A percentile compares a stretch with the other conserved stretches of the same genome.
These are phyloP conservation scores for Himalopsyche kuldschensis DNA, from an alignment of 2,888 invertebrate species.

Conservation along the genomic window DNA sequence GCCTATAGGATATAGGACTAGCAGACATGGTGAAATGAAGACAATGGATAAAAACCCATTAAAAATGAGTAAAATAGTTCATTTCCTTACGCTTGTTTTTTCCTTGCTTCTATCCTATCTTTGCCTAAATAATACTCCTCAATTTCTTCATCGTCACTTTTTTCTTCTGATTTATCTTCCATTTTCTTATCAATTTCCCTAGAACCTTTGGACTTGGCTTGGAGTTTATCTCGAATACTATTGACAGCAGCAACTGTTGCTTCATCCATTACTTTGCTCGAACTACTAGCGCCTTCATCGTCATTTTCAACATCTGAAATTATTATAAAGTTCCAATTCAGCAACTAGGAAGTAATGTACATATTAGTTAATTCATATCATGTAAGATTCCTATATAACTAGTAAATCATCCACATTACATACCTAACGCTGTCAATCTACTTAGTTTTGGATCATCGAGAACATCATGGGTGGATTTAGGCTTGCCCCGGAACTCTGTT, in stretches of 20 bases:
- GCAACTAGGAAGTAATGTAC: not conserved
- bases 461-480: conserved; percentile 94
- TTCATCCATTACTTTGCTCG: conserved; percentile 43
- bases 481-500: conserved; percentile 72
- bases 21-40: no score
- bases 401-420: conserved; percentile 35
- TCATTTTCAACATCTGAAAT: conserved; percentile 46
- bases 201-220: conserved; percentile 44
- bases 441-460: conserved; percentile 88
- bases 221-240: conserved; percentile 52
- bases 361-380: not conserved
- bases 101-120: conserved; percentile 61
- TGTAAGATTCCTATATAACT: conserved; percentile 33
- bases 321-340: not conserved
- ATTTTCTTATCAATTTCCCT: conserved; percentile 43
- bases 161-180: conserved; percentile 44
- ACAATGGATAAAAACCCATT: no score
- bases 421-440: conserved; percentile 65
- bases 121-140: conserved; percentile 67
- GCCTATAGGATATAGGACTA: no score
- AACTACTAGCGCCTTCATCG: conserved; percentile 42
- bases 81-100: conserved; percentile 60
- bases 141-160: conserved; percentile 57
- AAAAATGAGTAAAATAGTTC: no score
- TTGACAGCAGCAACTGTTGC: conserved; percentile 50